These are phyloP conservation scores for Agonum fuliginosum DNA, from an alignment of 2,888 invertebrate species.

Conservation along the genomic window DNA sequence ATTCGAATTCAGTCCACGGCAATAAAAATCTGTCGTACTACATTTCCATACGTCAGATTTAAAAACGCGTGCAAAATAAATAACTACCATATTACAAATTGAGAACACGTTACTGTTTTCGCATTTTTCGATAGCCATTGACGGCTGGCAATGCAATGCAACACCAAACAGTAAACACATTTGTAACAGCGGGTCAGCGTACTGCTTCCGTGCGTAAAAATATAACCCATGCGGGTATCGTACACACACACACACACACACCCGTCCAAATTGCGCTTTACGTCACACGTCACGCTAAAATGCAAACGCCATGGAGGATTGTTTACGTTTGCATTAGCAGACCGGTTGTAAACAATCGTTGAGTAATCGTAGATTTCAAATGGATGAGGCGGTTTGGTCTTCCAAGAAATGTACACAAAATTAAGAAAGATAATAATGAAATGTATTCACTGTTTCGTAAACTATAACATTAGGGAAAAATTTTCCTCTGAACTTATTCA, in stretches of 20 bases:
- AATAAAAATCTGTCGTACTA: too few relatives aligned
- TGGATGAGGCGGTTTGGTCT: too few relatives aligned
- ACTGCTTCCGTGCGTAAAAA: constrained; percentile 26
- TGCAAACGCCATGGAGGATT: constrained; percentile 1
- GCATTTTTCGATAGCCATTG: constrained; percentile 20
- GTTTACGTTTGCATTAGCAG: constrained; percentile 28
- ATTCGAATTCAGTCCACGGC: too few relatives aligned
- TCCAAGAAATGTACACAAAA: too few relatives aligned
- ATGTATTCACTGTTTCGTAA: too few relatives aligned
- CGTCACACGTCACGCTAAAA: constrained; percentile 2
- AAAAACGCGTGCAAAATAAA: too few relatives aligned
- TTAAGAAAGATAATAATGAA: too few relatives aligned
- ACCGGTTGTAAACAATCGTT: constrained; percentile 12
- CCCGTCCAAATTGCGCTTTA: constrained; percentile 18
- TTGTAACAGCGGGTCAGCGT: constrained; percentile 43
- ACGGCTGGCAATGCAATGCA: constrained; percentile 27
- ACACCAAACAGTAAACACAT: constrained; percentile 2
- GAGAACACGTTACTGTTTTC: neutral
- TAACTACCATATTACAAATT: neutral
- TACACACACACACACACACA: constrained; percentile 4
- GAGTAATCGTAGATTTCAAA: too few relatives aligned
- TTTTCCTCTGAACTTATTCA: too few relatives aligned
- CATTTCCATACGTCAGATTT: too few relatives aligned
- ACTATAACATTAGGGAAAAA: too few relatives aligned
- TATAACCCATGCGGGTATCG: constrained; percentile 31